Conservation (phyloP, 2,797 vertebrate genomes). For the Micrastur ruficollis region DNA sequence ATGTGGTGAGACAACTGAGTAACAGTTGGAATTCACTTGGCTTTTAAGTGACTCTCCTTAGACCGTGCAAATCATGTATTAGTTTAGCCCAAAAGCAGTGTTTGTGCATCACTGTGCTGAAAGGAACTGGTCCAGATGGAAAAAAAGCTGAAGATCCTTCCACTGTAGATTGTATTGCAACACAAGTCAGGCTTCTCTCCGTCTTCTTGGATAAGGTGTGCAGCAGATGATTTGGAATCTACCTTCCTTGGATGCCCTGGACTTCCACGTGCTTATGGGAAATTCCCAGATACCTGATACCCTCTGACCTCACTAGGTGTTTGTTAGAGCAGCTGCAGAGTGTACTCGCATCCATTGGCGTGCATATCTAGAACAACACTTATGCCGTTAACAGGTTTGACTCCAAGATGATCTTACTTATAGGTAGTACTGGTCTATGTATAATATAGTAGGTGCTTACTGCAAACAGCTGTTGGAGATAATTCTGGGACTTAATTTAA, state of each 20-base stretch:
- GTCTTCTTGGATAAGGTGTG: accelerated
- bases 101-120: not conserved
- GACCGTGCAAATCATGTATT: not conserved
- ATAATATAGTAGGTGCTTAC: not conserved
- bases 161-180: not conserved
- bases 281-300: not conserved
- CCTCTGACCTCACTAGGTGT: too few relatives aligned
- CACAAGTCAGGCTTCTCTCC: not conserved
- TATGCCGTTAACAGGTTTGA: not conserved
- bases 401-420: not conserved
- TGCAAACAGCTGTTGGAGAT: not conserved
- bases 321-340: not conserved
- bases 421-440: not conserved
- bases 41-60: not conserved
- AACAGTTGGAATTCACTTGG: not conserved
- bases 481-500: not conserved
- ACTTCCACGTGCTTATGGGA: not conserved
- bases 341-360: too few relatives aligned
- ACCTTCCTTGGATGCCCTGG: not conserved
- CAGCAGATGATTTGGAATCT: not conserved
- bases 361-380: not conserved
- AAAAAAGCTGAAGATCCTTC: not conserved
- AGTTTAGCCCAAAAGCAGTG: not conserved
- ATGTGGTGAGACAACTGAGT: not conserved
- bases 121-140: not conserved